Conservation (phyloP, 2,888 invertebrate species). For the Metallyticus violacea region DNA sequence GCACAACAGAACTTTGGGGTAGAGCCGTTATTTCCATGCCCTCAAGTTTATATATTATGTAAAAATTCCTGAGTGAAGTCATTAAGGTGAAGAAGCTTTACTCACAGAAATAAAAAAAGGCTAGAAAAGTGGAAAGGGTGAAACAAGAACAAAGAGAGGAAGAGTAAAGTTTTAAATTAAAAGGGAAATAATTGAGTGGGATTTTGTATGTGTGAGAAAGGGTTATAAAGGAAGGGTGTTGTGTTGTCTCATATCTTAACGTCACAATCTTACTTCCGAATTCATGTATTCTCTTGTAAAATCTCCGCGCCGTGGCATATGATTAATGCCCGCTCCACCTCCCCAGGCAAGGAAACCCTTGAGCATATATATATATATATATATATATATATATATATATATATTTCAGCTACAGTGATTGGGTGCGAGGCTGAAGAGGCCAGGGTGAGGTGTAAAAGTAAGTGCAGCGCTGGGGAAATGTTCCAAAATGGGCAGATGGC, state of each 20-base stretch:
- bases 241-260: not conserved
- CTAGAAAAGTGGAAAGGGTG: not conserved
- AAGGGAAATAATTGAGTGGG: not conserved
- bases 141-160: not conserved
- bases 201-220: not conserved
- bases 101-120: not conserved
- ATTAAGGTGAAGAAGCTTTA: not conserved
- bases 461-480: not conserved
- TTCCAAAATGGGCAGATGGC: not conserved
- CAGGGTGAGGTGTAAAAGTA: no score
- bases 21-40: not conserved
- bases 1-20: no score
- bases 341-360: no score
- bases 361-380: no score
- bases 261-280: not conserved
- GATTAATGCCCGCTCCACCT: not conserved
- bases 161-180: not conserved
- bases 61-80: constrained; percentile 1
- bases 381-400: no score
- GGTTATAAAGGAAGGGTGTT: not conserved
- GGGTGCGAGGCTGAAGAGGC: not conserved
- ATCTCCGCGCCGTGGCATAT: not conserved
- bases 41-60: constrained; percentile 7
- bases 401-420: not conserved
- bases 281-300: not conserved